A percentile compares a stretch with the other conserved stretches of the same genome.
Conservation (phyloP, 2,888 invertebrate genomes). For the Onthophagus sagittarius region DNA sequence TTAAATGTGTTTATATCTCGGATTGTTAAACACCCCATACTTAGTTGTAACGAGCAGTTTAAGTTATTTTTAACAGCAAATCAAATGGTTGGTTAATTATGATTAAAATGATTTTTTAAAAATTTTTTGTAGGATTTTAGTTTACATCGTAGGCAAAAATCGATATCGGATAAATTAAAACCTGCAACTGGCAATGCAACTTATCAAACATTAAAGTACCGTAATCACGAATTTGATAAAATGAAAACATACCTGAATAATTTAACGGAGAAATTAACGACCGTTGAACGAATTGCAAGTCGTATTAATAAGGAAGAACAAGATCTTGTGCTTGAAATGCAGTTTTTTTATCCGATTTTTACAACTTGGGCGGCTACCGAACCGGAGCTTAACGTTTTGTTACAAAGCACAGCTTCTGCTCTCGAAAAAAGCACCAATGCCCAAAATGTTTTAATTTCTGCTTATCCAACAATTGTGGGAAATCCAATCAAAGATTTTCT, state of each 20-base stretch:
- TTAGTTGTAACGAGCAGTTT: slow-evolving; percentile 62
- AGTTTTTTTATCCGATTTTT: slow-evolving; percentile 59
- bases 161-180: slow-evolving; percentile 54
- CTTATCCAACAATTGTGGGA: slow-evolving; percentile 45
- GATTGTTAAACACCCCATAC: slow-evolving; percentile 64
- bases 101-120: slow-evolving; percentile 1
- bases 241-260: slow-evolving; percentile 58
- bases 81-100: slow-evolving; percentile 52
- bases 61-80: slow-evolving; percentile 64
- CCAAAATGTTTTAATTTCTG: slow-evolving; percentile 49
- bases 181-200: slow-evolving; percentile 29
- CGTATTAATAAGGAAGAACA: slow-evolving; percentile 62
- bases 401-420: slow-evolving; percentile 50
- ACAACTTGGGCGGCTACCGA: slow-evolving; percentile 60
- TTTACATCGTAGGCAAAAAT: slow-evolving; percentile 57
- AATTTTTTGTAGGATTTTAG: slow-evolving; percentile 55
- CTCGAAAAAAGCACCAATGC: slow-evolving; percentile 52
- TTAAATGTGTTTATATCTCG: slow-evolving; percentile 63
- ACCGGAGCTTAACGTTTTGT: slow-evolving; percentile 50
- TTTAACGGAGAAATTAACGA: slow-evolving; percentile 59
- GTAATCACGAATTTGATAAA: slow-evolving; percentile 60
- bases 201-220: slow-evolving; percentile 49
- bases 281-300: slow-evolving; percentile 61
- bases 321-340: slow-evolving; percentile 55
- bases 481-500: slow-evolving; percentile 59